phyloP scores from a whole-genome alignment of 1,140 invertebrate species.

The Leptinotarsa defecta region DNA sequence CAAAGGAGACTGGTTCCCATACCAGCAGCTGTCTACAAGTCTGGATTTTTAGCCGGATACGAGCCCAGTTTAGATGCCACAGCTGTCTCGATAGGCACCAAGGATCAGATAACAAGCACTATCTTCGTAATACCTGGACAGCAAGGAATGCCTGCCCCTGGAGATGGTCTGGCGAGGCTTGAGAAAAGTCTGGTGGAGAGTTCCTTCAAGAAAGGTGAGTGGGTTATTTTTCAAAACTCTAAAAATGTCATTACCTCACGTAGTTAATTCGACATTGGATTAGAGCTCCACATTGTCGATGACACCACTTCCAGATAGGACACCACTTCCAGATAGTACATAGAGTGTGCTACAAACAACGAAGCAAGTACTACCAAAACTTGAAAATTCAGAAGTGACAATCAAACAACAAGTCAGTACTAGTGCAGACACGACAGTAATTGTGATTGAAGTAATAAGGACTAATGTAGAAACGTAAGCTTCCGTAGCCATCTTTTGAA shows the following conservation, averaged over 20 bases:
- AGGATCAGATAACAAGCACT: conserved; percentile 72
- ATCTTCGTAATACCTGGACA: conserved; percentile 74
- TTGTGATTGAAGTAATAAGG: no score
- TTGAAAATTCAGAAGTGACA: no score
- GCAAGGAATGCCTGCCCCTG: conserved; percentile 66
- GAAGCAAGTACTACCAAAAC: no score
- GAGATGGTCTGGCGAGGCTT: conserved; percentile 73
- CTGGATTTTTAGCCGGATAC: conserved; percentile 78
- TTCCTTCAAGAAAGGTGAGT: conserved; percentile 62
- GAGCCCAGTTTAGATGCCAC: conserved; percentile 82
- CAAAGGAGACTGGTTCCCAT: conserved; percentile 79
- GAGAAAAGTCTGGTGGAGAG: conserved; percentile 70
- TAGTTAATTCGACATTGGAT: no score
- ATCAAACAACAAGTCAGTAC: no score
- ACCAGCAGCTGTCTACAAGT: conserved; percentile 77
- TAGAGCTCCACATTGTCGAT: no score
- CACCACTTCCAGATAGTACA: no score
- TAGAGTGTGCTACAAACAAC: no score
- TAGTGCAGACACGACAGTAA: no score
- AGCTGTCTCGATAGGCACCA: conserved; percentile 72
- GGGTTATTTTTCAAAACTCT: neutral
- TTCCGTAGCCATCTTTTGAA: no score
- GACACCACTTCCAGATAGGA: no score
- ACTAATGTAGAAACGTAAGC: no score
- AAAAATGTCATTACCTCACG: neutral